Conservation (phyloP, 2,888 invertebrate genomes). For the Drosophila leonis region DNA sequence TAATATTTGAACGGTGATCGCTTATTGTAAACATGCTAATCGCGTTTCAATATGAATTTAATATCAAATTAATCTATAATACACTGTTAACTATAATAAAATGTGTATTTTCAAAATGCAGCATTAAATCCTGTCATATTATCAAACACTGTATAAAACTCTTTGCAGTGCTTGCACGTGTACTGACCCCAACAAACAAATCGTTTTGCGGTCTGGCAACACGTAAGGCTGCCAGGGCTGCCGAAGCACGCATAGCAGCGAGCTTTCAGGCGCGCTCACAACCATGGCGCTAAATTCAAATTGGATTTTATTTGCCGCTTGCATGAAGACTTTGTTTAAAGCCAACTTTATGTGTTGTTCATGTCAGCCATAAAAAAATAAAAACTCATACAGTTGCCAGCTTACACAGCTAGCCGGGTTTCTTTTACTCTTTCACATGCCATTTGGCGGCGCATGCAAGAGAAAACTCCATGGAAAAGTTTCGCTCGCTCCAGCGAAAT, state of each 20-base stretch:
- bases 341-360: not conserved
- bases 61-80: not conserved
- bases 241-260: slow-evolving; percentile 22
- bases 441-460: slow-evolving; percentile 16
- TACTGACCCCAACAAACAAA: slow-evolving; percentile 1
- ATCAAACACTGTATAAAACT: not conserved
- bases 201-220: slow-evolving; percentile 7
- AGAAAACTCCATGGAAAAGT: slow-evolving; percentile 43
- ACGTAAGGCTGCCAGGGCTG: slow-evolving; percentile 22
- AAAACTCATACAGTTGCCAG: not conserved
- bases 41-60: not conserved
- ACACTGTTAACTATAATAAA: not conserved
- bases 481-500: slow-evolving; percentile 48
- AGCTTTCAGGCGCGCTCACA: slow-evolving; percentile 14
- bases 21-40: not conserved
- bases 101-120: not conserved
- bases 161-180: slow-evolving; percentile 19
- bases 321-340: too few species aligned
- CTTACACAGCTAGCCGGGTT: not conserved
- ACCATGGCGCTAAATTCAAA: slow-evolving; percentile 30
- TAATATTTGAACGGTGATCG: slow-evolving; percentile 14
- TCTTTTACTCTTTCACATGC: slow-evolving; percentile 8
- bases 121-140: not conserved
- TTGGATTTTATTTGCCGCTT: not conserved
- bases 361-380: not conserved